Conservation (phyloP, 92 coral and sea anemone species). For the Bergia sp. region DNA sequence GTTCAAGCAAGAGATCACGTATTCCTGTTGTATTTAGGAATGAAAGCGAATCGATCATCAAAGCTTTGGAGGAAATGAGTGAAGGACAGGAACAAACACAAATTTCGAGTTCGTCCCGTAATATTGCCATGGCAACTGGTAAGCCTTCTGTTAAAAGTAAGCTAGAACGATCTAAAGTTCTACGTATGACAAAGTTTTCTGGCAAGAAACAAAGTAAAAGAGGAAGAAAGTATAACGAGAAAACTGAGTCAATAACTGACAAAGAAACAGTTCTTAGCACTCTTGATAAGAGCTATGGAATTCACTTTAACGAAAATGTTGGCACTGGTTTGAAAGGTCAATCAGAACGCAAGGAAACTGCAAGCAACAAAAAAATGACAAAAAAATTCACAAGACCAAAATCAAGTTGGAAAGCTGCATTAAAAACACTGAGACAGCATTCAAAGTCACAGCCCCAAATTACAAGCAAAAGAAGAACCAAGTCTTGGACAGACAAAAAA, state of each 20-base stretch:
- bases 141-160: neutral
- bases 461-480: neutral
- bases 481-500: conserved; percentile 5
- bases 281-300: neutral
- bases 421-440: neutral
- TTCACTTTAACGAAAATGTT: no score
- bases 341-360: neutral
- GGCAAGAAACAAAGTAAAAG: neutral
- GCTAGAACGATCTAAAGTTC: neutral
- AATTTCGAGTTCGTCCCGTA: neutral
- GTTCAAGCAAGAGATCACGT: conserved; percentile 5
- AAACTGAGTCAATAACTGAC: neutral
- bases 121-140: neutral
- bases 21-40: neutral
- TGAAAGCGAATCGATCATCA: conserved; percentile 41
- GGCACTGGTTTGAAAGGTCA: neutral
- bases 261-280: neutral
- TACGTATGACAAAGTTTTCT: neutral
- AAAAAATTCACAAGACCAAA: neutral
- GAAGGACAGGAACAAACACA: neutral
- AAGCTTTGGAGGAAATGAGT: conserved; percentile 44
- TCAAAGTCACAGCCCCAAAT: neutral
- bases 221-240: neutral
- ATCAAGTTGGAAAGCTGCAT: neutral
- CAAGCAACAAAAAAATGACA: neutral